phyloP scores from a whole-genome alignment of 2,113 vertebrate species.

The Cyphomyrus discorhynchus region DNA sequence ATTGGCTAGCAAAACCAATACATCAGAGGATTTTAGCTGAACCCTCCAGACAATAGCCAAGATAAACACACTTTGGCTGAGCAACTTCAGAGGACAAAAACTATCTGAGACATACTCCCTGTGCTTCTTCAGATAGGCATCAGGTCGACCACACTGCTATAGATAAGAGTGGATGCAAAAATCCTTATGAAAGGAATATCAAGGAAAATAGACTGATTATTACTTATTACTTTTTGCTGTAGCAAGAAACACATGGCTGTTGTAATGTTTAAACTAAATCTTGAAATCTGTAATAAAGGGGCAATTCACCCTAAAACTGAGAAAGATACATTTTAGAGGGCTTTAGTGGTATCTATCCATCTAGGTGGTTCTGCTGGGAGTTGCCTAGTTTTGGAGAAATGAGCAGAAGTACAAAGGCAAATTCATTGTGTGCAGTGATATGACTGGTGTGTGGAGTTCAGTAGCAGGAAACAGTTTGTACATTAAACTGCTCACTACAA shows the following conservation, averaged over 20 bases:
- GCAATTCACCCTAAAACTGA: too few species aligned
- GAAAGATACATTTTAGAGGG: too few species aligned
- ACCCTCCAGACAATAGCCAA: not conserved
- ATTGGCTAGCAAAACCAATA: not conserved
- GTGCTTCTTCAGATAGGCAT: not conserved
- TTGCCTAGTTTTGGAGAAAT: too few species aligned
- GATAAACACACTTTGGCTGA: not conserved
- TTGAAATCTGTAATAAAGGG: too few species aligned
- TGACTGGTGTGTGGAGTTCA: too few species aligned
- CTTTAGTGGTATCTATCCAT: too few species aligned
- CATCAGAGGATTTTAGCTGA: not conserved
- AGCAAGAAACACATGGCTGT: not conserved
- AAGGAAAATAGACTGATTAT: not conserved
- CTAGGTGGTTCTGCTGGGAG: too few species aligned
- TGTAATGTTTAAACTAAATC: not conserved
- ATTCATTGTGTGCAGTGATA: too few species aligned
- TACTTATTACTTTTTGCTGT: not conserved
- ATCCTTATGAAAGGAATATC: not conserved
- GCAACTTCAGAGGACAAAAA: not conserved
- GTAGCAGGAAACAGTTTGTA: too few species aligned
- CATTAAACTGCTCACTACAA: too few species aligned
- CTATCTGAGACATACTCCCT: not conserved
- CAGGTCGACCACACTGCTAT: not conserved
- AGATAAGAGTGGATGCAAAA: not conserved
- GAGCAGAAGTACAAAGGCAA: too few species aligned